Base-by-base conservation (phyloP, 2,888 invertebrate species). In the Stramonita haemastoma region DNA sequence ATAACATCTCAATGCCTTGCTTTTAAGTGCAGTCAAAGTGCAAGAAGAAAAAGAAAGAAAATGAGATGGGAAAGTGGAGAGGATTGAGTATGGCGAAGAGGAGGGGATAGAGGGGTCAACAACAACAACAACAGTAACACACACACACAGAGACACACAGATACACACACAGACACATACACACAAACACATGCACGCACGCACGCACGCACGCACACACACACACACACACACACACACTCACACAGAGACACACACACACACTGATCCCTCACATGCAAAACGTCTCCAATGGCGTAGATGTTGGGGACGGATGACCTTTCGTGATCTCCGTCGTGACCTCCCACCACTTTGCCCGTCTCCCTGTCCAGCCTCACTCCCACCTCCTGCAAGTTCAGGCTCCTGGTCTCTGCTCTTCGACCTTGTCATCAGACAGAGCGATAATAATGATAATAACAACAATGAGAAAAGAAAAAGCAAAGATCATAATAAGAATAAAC, bases 251-350 rank as follows among this genome's bases (percentile, higher is more conserved):
- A 60, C 15, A 60, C 22, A 8, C 60, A 60, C 19, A 19, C 60
- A 60, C 60, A 60, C 22, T 46, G 8, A 46, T 46, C 46, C 19
- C 83, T 88, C 81, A 88, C 88, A 84, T 88, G 88, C n/a, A 88
- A 22, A 29, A 95, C 94, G 97, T 99, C 99, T 88, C 99, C 99
- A 92, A 99, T 98, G n/a, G 99, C 99, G 96, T 97, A 99, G 92
- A 99, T 97, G 96, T 98, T 97, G 0, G 97, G 97, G 89, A 98
- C 97, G 96, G 88, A 84, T 26, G 88, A 88, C 81, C 46, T 83
- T 22, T 88, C 88, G 36, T 70, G 17, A 34, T 88, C 88, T 32
- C 66, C 83, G 5, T 70, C 84, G 22, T 83, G 83, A 29, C 88
- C 88, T n/a, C 88, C 88, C 1, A 88, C 22, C 60, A 88, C 70